Evolutionary conservation across 2,797 vertebrate genomes (phyloP).

Genomic region (Alcedo atthis): DNA sequence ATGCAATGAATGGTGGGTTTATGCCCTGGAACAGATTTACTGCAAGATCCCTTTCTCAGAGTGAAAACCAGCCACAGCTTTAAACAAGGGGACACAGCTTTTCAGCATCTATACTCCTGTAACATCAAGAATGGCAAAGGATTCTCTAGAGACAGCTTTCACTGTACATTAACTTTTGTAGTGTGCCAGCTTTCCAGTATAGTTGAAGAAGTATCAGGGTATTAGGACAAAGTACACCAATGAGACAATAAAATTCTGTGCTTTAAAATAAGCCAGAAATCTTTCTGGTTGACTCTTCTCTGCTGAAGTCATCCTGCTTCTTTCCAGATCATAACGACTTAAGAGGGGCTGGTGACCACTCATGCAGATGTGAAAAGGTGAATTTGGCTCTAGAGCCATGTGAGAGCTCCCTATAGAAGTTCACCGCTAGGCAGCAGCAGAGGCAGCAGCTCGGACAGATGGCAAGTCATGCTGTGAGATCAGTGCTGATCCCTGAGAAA

Average conservation of each 20-base stretch:
- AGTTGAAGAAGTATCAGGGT: neutral
- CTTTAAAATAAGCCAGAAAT: neutral
- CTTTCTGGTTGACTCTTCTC: neutral
- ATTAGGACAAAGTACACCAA: neutral
- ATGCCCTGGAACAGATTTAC: neutral
- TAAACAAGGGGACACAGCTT: neutral
- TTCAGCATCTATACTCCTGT: neutral
- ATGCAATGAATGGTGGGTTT: neutral
- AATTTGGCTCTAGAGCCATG: neutral
- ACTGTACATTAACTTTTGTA: conserved; percentile 34
- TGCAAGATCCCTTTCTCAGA: neutral
- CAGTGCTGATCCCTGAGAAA: neutral
- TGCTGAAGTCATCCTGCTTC: neutral
- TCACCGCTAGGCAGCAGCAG: neutral
- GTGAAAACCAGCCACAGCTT: neutral
- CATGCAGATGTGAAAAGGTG: neutral
- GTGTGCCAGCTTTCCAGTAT: neutral
- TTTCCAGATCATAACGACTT: neutral
- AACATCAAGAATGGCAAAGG: neutral
- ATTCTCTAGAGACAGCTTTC: conserved; percentile 12
- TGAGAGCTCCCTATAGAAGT: neutral
- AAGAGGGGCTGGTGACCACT: neutral
- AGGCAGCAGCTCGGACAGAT: neutral
- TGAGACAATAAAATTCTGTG: neutral
- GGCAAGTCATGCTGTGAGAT: neutral